Evolutionary conservation across 1,140 invertebrate species (phyloP), one percentile per base, ranked within the genome.

Genomic region (Plectrocnemia conspersa): DNA sequence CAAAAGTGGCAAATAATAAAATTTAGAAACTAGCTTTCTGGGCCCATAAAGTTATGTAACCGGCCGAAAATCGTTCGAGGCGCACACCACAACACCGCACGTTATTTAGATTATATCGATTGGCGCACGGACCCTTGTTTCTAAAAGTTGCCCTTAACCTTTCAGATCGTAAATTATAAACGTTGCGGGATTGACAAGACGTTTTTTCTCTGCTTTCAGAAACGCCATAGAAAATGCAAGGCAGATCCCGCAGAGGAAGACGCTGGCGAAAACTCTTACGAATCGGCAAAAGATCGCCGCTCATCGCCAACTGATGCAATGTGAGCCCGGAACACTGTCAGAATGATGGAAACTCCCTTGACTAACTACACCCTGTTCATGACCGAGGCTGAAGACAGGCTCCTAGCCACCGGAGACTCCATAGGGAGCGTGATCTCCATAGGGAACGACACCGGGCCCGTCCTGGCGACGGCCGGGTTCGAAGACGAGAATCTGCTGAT

Each of bases 401-500:
- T 40, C 9, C 10, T 40, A 15, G 36, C 22, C 4, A 11, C 5
- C 25, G 40, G 9, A 1, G 42, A 27, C 3, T 45, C 13, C 1
- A 23, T 15, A 15, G 2, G 2, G 42, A 45, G 18, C 25, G 29
- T 27, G 24, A 29, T 7, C 4, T 6, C 27, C 32, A n/a, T 19
- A 48, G 21, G 7, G 9, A 4, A 72, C 60, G 66, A 59, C 46
- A 71, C 64, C 63, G 65, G 64, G 40, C 62, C 52, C 50, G 58
- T 62, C 48, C 65, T 66, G 67, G 16, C 27, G 36, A 22, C 58
- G 9, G 11, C 27, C 15, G 15, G 52, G 7, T 55, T 19, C n/a
- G 55, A 47, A 11, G 46, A 71, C n/a, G 73, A 74, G 65, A 71
- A 72, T 62, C 68, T 68, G 63, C 74, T 72, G 69, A 63, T 77